Percentiles rank a stretch among this genome's conserved stretches.
Conservation (phyloP, 2,113 vertebrate species). For the Saguinus imperator region DNA sequence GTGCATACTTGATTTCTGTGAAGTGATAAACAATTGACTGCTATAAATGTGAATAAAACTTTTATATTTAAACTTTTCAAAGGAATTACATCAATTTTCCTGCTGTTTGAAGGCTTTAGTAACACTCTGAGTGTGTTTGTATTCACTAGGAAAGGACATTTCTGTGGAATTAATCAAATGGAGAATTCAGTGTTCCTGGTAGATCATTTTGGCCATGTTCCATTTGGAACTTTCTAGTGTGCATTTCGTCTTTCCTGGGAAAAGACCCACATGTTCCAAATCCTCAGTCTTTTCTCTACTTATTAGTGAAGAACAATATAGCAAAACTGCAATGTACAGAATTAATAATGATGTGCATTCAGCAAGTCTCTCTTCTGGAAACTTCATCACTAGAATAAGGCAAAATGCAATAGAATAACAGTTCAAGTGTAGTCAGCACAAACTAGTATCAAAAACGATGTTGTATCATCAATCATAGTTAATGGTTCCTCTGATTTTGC, state of each 20-base stretch:
- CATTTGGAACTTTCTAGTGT: slow-evolving; percentile 72
- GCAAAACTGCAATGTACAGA: background rate
- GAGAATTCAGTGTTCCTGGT: slow-evolving; percentile 59
- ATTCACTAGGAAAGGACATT: slow-evolving; percentile 20
- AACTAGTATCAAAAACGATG: background rate
- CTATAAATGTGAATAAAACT: slow-evolving; percentile 21
- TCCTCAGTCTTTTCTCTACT: slow-evolving; percentile 22
- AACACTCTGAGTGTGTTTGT: slow-evolving; percentile 34
- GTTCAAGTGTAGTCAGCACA: slow-evolving; percentile 3
- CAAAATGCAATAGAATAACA: background rate
- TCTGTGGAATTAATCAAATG: slow-evolving; percentile 63
- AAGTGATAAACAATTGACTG: slow-evolving; percentile 30
- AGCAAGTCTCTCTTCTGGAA: background rate
- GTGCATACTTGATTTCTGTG: background rate
- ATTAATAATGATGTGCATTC: background rate
- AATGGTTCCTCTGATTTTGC: background rate
- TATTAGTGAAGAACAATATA: background rate
- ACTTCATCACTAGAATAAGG: background rate
- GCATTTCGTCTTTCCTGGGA: slow-evolving; percentile 74
- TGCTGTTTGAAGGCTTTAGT: slow-evolving; percentile 7
- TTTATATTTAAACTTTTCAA: slow-evolving; percentile 58
- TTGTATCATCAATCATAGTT: background rate
- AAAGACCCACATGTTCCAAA: slow-evolving; percentile 76
- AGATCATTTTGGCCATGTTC: slow-evolving; percentile 76
- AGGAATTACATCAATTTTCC: background rate